phyloP scores from a whole-genome alignment of 1,140 invertebrate genomes.

The Subanguina moxae region DNA sequence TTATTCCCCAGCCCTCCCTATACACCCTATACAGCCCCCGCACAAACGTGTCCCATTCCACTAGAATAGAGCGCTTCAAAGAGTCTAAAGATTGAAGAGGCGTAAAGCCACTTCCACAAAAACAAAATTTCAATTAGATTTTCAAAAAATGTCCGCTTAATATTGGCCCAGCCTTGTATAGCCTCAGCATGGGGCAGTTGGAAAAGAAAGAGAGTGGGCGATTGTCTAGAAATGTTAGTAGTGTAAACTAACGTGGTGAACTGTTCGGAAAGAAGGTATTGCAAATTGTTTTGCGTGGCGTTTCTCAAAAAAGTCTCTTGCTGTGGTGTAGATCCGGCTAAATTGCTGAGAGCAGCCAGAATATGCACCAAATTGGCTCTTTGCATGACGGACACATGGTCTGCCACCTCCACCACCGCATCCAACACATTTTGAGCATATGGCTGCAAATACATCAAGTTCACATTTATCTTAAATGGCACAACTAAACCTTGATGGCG shows the following conservation, averaged over 20 bases:
- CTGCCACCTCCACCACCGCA: constrained; percentile 28
- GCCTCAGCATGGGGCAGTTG: too few relatives aligned
- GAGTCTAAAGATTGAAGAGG: too few relatives aligned
- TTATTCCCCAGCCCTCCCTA: too few relatives aligned
- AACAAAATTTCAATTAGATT: too few relatives aligned
- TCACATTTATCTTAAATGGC: constrained; percentile 13
- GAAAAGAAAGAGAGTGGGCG: too few relatives aligned
- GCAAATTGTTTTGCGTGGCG: constrained; percentile 35
- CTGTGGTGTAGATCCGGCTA: constrained; percentile 24
- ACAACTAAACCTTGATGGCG: constrained; percentile 29
- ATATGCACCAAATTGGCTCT: constrained; percentile 48
- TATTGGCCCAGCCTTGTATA: too few relatives aligned
- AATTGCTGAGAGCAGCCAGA: constrained; percentile 46
- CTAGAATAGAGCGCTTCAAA: too few relatives aligned
- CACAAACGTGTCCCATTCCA: too few relatives aligned
- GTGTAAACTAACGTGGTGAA: constrained; percentile 23
- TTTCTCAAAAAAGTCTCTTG: constrained; percentile 36
- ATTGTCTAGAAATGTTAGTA: too few relatives aligned
- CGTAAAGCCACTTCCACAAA: too few relatives aligned
- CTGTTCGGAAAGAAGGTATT: constrained; percentile 23
- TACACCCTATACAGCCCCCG: too few relatives aligned
- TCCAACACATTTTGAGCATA: constrained; percentile 40
- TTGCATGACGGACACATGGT: constrained; percentile 46
- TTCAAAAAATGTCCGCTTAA: too few relatives aligned
- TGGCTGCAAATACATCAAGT: constrained; percentile 24